Base-by-base conservation (phyloP, 2,113 vertebrate species). In the Pelmatolapia mariae region DNA sequence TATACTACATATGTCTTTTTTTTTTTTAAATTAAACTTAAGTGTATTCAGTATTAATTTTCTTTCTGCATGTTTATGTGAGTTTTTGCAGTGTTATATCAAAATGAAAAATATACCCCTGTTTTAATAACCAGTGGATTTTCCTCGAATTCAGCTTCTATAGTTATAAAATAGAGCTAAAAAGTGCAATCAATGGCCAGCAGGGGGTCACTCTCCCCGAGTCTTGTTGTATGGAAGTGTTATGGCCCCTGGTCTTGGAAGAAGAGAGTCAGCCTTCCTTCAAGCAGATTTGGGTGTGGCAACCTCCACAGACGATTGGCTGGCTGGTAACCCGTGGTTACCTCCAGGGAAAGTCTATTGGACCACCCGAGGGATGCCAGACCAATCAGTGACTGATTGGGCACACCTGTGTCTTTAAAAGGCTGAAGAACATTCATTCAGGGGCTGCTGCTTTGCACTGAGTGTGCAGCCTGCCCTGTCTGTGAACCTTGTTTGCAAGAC, bases 321-420 rank as follows among this genome's bases (percentile, higher is more conserved):
- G 57, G 0, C 57, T 61, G 15, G 26, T 4, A 61, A 61, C 26
- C 26, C 2, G 15, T 31, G 26, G 57, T 1, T 61, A 10, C 26
- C 57, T 31, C 56, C 5, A 59, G 26, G 26, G 56, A 29, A 59
- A 59, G 3, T 59, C 56, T 29, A 9, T 59, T 29, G 56, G 56
- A 59, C 26, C 56, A 59, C 24, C 56, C 9, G 26, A 59, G 56
- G 56, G 56, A 59, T 59, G 26, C 26, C 0, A 29, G 8, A 29
- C 26, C 56, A 56, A 56, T 26, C 54, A 29, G 56, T 16, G 56
- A 59, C 57, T 59, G 15, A 59, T 5, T 59, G 8, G 57, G 1
- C 57, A 59, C 26, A 31, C 26, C 26, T 31, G 26, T 18, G 26
- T 59, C 57, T 59, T 59, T 59, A 59, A 59, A 59, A 59, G 15